Base-by-base conservation (phyloP, 2,797 vertebrate genomes). In the Betta splendens region DNA sequence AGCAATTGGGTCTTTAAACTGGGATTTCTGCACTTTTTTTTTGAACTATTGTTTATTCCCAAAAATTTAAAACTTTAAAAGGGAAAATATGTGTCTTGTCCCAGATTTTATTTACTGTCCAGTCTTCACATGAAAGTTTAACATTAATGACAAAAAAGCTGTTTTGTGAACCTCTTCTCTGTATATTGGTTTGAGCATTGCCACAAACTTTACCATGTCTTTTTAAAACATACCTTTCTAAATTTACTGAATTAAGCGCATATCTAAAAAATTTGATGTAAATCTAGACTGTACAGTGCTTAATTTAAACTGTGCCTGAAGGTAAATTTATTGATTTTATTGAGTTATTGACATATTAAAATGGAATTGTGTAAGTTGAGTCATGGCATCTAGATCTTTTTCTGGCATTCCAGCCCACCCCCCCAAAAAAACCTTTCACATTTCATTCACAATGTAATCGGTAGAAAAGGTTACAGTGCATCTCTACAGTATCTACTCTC, bases 301-400 rank as follows among this genome's bases (percentile, higher is more conserved):
- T 22, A 11, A 35, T 13, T 39, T 7, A 17, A 50, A 45, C 4
- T 3, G 50, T 49, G 47, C 52, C 58, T 48, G 16, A 48, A 35
- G 28, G 15, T 29, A 61, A n/a, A 35, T 35, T 53, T 58, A 3
- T 20, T 45, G 25, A 46, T 40, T 15, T n/a, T n/a, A n/a, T n/a
- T n/a, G n/a, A n/a, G n/a, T n/a, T n/a, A n/a, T n/a, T 5, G 37
- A 28, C 8, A 0, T 29, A 17, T 50, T 13, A 37, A 63, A 67
- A 38, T 1, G 23, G n/a, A n/a, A n/a, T n/a, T n/a, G n/a, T n/a
- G n/a, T n/a, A n/a, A n/a, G n/a, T n/a, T n/a, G n/a, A n/a, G n/a
- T n/a, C n/a, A n/a, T n/a, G n/a, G n/a, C n/a, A n/a, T n/a, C n/a
- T n/a, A n/a, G n/a, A n/a, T n/a, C n/a, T n/a, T n/a, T n/a, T n/a